phyloP scores from a whole-genome alignment of 2,888 invertebrate genomes.

The Cerceris ruficornis region DNA sequence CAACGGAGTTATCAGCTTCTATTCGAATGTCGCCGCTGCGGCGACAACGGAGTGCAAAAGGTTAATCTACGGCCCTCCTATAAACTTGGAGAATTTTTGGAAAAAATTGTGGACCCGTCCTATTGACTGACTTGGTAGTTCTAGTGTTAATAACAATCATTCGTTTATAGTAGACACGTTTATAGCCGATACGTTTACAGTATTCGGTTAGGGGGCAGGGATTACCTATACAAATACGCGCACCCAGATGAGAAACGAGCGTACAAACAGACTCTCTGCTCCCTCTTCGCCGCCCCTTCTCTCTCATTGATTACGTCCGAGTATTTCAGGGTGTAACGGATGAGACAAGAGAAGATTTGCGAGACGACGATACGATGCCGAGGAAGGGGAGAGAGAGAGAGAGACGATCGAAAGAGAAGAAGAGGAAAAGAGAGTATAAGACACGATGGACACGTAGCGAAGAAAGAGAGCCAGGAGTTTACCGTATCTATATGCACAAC shows the following conservation, averaged over 20 bases:
- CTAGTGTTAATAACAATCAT: background rate
- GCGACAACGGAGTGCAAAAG: no score
- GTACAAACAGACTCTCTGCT: constrained; percentile 19
- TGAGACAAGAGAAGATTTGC: constrained; percentile 68
- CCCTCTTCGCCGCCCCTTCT: constrained; percentile 12
- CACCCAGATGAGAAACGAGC: constrained; percentile 52
- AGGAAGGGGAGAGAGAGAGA: constrained; percentile 13
- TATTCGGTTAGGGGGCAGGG: constrained; percentile 33
- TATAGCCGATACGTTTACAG: background rate
- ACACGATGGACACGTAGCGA: constrained; percentile 21
- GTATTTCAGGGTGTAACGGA: constrained; percentile 64
- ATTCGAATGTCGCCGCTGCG: no score
- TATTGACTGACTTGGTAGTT: no score
- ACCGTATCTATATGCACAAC: constrained; percentile 56
- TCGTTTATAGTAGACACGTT: background rate
- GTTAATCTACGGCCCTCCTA: no score
- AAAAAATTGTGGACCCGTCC: no score
- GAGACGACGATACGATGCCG: constrained; percentile 53
- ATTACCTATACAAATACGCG: constrained; percentile 36
- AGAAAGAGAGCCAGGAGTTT: constrained; percentile 30
- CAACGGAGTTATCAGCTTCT: no score
- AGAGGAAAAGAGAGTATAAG: constrained; percentile 16
- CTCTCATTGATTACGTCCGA: constrained; percentile 67
- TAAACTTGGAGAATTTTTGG: no score
- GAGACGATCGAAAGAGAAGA: constrained; percentile 21